Percentiles rank a stretch among this genome's conserved stretches.
Evolutionary conservation across 2,888 invertebrate species (phyloP).

Genomic region (Melinaea marsaeus): DNA sequence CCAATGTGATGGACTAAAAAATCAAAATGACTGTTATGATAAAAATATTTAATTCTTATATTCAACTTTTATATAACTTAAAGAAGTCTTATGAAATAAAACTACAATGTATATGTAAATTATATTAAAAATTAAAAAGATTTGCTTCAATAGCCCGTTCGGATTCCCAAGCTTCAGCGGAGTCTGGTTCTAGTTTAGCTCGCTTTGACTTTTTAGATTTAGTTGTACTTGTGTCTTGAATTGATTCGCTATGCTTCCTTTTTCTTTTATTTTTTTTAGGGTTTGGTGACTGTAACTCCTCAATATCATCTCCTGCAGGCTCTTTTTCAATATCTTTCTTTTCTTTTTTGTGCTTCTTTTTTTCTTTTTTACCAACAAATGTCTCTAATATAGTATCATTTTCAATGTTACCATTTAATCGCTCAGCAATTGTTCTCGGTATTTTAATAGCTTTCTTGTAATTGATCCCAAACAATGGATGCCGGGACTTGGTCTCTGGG

Average conservation of each 20-base stretch:
- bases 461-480: slow-evolving; percentile 61
- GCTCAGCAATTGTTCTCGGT: slow-evolving; percentile 41
- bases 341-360: slow-evolving; percentile 47
- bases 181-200: slow-evolving; percentile 45
- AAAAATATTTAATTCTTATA: too few species aligned
- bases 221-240: slow-evolving; percentile 17
- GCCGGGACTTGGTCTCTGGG: slow-evolving; percentile 62
- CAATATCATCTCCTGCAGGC: slow-evolving; percentile 18
- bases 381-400: slow-evolving; percentile 20
- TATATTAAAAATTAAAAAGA: slow-evolving; percentile 58
- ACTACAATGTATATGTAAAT: slow-evolving; percentile 7
- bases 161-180: slow-evolving; percentile 59
- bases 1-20: too few species aligned
- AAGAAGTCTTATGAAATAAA: background rate
- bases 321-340: slow-evolving; percentile 30
- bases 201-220: slow-evolving; percentile 40
- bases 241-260: slow-evolving; percentile 36
- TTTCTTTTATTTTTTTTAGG: slow-evolving; percentile 41
- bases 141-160: slow-evolving; percentile 64
- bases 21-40: too few species aligned
- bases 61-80: too few species aligned
- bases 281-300: slow-evolving; percentile 13
- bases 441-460: slow-evolving; percentile 57
- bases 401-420: slow-evolving; percentile 35
- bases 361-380: slow-evolving; percentile 32